Percentiles rank a stretch among this genome's conserved stretches.
Conservation (phyloP, 2,113 vertebrate genomes). For the Rhinolophus ferrumequinum region DNA sequence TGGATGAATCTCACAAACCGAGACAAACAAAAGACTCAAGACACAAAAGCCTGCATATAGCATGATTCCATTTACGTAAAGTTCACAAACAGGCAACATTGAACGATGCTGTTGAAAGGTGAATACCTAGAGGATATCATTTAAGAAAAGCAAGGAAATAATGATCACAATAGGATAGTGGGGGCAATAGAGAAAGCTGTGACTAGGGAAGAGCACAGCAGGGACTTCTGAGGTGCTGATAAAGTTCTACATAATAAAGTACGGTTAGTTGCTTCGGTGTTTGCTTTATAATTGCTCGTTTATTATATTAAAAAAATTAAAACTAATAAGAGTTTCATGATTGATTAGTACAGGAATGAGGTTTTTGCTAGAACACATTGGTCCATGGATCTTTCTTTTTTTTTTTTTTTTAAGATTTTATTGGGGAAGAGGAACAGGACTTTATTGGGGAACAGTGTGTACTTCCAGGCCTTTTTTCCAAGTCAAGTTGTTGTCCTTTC, state of each 20-base stretch:
- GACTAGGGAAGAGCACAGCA: background rate
- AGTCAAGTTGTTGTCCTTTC: no score
- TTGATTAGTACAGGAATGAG: background rate
- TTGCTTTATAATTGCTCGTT: background rate
- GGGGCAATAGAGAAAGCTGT: background rate
- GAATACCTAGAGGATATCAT: background rate
- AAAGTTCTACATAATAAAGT: background rate
- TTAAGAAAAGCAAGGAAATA: conserved; percentile 19
- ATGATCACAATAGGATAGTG: background rate
- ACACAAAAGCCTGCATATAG: background rate
- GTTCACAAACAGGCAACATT: background rate
- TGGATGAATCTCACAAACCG: background rate
- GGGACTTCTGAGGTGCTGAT: background rate
- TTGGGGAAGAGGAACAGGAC: no score
- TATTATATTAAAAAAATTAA: conserved; percentile 12
- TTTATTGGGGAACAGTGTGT: no score
- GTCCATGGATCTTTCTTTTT: background rate
- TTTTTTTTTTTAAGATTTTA: no score
- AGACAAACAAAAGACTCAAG: background rate
- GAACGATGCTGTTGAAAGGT: background rate
- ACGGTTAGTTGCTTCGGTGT: background rate
- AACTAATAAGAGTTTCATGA: background rate
- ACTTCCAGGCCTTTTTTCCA: no score
- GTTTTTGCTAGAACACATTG: background rate
- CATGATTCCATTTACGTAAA: background rate